Evolutionary conservation across 2,888 invertebrate genomes (phyloP).

Genomic region (Habroteleia sp.): DNA sequence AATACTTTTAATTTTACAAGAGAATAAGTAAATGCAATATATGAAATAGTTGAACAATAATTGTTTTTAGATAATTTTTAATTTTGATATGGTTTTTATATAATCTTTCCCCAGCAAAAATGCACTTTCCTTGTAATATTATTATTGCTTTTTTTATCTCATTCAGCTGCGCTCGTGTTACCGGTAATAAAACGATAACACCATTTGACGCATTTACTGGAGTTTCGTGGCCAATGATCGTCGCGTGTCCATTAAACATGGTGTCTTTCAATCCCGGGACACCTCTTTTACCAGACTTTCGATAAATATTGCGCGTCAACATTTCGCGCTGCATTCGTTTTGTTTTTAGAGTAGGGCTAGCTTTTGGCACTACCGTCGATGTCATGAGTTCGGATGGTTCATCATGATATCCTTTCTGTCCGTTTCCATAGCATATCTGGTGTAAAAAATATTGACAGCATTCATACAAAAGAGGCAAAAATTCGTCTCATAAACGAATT

Average conservation of each 20-base stretch:
- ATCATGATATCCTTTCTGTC: conserved; percentile 40
- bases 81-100: no score
- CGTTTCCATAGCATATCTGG: conserved; percentile 33
- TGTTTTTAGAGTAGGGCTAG: not conserved
- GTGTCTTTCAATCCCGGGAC: conserved; percentile 6
- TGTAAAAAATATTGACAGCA: conserved; percentile 48
- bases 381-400: conserved; percentile 31
- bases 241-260: conserved; percentile 16
- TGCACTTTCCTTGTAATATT: no score
- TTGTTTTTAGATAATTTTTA: no score
- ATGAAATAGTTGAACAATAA: no score
- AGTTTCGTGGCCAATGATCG: conserved; percentile 2
- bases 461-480: conserved; percentile 31
- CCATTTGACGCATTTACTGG: not conserved
- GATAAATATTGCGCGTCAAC: conserved; percentile 27
- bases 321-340: conserved; percentile 3
- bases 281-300: conserved; percentile 11
- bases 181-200: conserved; percentile 11
- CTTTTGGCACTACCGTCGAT: conserved; percentile 4
- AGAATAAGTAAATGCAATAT: no score
- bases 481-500: conserved; percentile 35
- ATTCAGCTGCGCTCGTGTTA: conserved; percentile 1
- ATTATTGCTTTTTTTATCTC: conserved; percentile 6
- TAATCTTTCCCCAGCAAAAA: no score
- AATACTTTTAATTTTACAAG: no score